Base-by-base conservation (phyloP, 1,140 invertebrate species). In the Drosophila pseudoobscura region DNA sequence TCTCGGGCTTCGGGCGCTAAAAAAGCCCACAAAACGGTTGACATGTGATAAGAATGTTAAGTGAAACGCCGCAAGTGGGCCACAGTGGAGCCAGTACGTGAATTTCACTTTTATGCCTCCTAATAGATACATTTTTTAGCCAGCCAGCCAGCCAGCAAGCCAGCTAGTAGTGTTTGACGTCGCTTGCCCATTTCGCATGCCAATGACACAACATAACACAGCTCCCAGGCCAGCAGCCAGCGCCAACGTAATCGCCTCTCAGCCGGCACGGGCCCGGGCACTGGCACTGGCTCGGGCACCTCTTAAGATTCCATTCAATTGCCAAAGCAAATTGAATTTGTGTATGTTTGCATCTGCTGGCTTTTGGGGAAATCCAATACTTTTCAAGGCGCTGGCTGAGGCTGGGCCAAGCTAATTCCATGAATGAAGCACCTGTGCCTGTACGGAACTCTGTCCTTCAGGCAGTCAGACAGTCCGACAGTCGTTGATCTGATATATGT, bases 11-110 rank as follows among this genome's bases (percentile, higher is more conserved):
- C 26, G 35, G 11, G 17, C 13, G 11, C 51, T 69, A 69, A 69
- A 72, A 72, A 72, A 72, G 49, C 69, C 43, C 47, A 50, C 50
- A 29, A 61, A 46, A 54, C 56, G 50, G 44, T 52, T 11, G 63
- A 41, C 45, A 44, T 73, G 70, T 72, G 70, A 73, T 73, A 73
- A 73, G 70, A 73, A 73, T 73, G 69, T 72, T 55, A 73, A 73
- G 69, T 72, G 52, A 73, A 72, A 63, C 71, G 61, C 35, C 3
- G 11, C 35, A 39, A 39, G 35, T 39, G 35, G 11, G 35, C 35
- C 35, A 13, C 35, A 39, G 35, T 41, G 31, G 39, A 53, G 49
- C 29, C 20, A 54, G 53, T 55, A n/a, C 46, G 44, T 41, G 20
- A 74, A 75, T 75, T 75, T 75, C 61, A 75, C 60, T 75, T 65